A percentile compares a stretch with the other conserved stretches of the same genome.
Conservation (phyloP, 2,888 invertebrate genomes). For the Polydesmus complanatus region DNA sequence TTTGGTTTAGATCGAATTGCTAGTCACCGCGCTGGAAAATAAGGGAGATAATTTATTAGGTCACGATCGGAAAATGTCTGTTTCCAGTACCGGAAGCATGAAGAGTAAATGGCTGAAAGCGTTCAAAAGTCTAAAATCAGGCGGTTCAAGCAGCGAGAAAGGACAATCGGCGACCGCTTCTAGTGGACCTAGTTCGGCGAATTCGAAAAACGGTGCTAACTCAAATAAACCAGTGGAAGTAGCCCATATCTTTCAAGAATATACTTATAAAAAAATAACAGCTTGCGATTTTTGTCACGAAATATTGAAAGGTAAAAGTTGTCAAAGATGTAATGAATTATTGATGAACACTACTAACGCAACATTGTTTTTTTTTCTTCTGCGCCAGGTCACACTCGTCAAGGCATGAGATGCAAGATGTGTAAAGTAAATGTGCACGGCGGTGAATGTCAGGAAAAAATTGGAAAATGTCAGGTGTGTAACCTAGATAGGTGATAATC, state of each 20-base stretch:
- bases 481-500: neutral
- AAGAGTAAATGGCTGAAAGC: constrained; percentile 97
- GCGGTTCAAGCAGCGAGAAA: constrained; percentile 17
- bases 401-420: constrained; percentile 74
- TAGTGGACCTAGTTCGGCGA: neutral
- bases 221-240: constrained; percentile 39
- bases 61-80: constrained; percentile 65
- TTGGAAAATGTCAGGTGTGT: constrained; percentile 53
- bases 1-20: constrained; percentile 14
- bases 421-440: constrained; percentile 79
- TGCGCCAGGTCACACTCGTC: constrained; percentile 69
- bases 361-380: neutral
- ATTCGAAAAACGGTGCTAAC: constrained; percentile 5
- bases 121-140: constrained; percentile 70
- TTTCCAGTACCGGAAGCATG: constrained; percentile 47
- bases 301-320: constrained; percentile 61
- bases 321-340: neutral
- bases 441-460: constrained; percentile 62
- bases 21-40: constrained; percentile 16
- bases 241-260: constrained; percentile 79
- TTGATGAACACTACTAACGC: neutral
- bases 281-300: constrained; percentile 88
- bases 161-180: neutral
- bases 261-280: constrained; percentile 89
- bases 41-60: constrained; percentile 37